phyloP scores from a whole-genome alignment of 2,113 vertebrate species.

The Pyrgilauda ruficollis region DNA sequence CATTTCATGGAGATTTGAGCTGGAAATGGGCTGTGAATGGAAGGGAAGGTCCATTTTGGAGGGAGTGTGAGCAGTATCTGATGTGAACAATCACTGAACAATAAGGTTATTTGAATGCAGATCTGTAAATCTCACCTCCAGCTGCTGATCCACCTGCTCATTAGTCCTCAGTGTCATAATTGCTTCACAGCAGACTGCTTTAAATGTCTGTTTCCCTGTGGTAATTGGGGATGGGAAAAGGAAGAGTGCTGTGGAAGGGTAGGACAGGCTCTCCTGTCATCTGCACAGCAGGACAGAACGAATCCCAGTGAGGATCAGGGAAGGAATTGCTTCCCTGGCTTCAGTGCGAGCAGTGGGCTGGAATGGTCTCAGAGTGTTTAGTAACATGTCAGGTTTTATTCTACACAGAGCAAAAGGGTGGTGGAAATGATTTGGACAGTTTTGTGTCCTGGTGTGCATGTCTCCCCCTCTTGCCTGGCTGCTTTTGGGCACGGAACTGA shows the following conservation, averaged over 20 bases:
- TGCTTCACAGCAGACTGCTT: conserved; percentile 9
- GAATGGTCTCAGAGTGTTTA: rapidly evolving
- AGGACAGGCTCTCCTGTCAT: neutral
- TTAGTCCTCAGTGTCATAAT: conserved; percentile 9
- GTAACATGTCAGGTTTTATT: neutral
- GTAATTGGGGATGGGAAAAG: neutral
- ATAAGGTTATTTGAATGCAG: neutral
- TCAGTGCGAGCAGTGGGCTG: neutral
- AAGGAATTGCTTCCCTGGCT: neutral
- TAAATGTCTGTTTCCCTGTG: neutral
- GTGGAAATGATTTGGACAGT: neutral
- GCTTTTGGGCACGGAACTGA: neutral
- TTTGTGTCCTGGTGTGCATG: too few species aligned
- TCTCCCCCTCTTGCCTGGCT: neutral
- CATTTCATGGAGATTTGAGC: neutral
- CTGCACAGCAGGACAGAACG: neutral
- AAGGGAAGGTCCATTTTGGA: neutral
- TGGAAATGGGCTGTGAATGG: neutral
- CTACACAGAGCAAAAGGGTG: neutral
- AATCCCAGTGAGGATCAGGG: rapidly evolving
- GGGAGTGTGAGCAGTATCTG: neutral
- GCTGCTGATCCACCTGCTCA: neutral
- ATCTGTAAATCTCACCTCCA: neutral
- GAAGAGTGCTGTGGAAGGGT: neutral
- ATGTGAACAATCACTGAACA: neutral